Conservation (phyloP, 1,140 invertebrate species). For the Glomeris maerens region DNA sequence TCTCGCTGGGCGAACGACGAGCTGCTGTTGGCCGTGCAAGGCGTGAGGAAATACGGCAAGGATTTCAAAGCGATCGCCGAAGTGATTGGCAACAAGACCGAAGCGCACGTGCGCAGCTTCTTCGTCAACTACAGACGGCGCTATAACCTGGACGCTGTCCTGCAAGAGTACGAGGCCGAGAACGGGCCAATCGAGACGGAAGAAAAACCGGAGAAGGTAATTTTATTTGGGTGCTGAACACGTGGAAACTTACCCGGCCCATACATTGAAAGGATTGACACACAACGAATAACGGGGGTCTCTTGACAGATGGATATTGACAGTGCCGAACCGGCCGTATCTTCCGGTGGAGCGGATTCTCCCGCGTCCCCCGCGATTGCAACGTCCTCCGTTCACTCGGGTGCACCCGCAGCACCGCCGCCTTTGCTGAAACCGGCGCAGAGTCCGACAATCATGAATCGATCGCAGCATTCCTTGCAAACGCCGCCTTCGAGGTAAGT, state of each 20-base stretch:
- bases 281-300: too few species aligned
- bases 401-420: conserved; percentile 3
- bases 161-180: conserved; percentile 73
- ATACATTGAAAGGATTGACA: neutral
- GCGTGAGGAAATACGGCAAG: conserved; percentile 82
- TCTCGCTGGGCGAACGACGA: conserved; percentile 88
- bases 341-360: too few species aligned
- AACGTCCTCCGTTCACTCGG: neutral
- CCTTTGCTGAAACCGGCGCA: conserved; percentile 8
- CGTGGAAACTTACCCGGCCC: neutral
- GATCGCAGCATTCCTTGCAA: conserved; percentile 3
- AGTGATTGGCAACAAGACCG: conserved; percentile 86
- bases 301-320: conserved; percentile 3
- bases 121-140: conserved; percentile 76
- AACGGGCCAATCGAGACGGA: conserved; percentile 40
- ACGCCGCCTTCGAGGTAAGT: neutral
- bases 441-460: conserved; percentile 2
- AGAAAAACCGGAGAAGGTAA: conserved; percentile 37
- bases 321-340: too few species aligned
- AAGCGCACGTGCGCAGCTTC: conserved; percentile 77
- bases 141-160: conserved; percentile 75
- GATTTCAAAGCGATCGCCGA: conserved; percentile 91
- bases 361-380: neutral
- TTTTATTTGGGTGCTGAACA: neutral
- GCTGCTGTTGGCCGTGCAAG: conserved; percentile 74